A percentile compares a stretch with the other conserved stretches of the same genome.
phyloP scores from a whole-genome alignment of 2,113 vertebrate species.

The Callithrix jacchus region DNA sequence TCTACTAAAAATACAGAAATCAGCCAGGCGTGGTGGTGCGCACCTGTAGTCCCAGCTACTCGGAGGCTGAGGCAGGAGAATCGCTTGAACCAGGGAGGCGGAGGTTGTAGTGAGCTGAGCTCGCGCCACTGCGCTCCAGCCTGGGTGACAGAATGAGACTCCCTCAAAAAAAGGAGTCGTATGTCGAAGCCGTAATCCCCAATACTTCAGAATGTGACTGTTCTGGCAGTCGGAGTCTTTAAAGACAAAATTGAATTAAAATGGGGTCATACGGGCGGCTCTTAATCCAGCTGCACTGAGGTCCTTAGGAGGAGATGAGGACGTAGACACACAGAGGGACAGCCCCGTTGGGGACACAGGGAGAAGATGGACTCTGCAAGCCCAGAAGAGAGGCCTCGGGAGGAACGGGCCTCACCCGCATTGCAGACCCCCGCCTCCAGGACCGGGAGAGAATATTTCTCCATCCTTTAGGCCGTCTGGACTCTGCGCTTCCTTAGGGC shows the following conservation, averaged over 20 bases:
- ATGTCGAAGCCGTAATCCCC: not conserved
- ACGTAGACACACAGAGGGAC: not conserved
- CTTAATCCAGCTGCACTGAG: rapidly evolving
- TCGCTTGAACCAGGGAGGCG: too few species aligned
- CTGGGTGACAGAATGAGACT: too few species aligned
- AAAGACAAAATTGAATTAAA: too few species aligned
- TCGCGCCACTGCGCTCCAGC: too few species aligned
- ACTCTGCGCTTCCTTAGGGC: rapidly evolving
- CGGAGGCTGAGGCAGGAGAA: too few species aligned
- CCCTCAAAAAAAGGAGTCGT: too few species aligned
- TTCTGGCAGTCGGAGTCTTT: not conserved
- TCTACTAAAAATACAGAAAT: too few species aligned
- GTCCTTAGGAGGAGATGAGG: not conserved
- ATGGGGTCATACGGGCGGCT: rapidly evolving
- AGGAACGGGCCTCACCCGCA: not conserved
- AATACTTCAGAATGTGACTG: not conserved
- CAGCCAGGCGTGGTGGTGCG: too few species aligned
- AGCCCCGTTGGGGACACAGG: not conserved
- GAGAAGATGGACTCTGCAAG: rapidly evolving
- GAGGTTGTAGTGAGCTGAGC: too few species aligned
- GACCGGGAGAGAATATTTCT: rapidly evolving
- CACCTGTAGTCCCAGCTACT: too few species aligned
- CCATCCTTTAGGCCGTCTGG: rapidly evolving
- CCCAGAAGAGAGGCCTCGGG: not conserved
- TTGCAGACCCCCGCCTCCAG: not conserved